These are phyloP conservation scores for Hylaeus volcanicus DNA, from an alignment of 1,140 invertebrate species.

Conservation along the genomic window DNA sequence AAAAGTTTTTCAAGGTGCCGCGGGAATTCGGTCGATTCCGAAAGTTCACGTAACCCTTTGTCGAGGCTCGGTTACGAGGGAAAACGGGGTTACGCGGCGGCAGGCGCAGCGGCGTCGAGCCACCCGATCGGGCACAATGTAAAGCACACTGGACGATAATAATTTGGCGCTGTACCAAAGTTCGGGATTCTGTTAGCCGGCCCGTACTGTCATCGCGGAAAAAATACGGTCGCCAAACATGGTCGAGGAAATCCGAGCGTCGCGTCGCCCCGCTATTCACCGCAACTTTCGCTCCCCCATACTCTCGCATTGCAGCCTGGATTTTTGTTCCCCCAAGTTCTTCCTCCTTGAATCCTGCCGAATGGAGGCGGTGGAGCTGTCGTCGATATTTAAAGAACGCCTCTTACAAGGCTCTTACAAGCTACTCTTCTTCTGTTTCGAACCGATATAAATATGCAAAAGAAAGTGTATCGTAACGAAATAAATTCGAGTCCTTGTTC, in stretches of 20 bases:
- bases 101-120: conserved; percentile 25
- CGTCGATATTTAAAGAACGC: background rate
- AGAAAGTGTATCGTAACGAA: too few species aligned
- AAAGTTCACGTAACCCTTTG: conserved; percentile 55
- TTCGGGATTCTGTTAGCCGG: conserved; percentile 65
- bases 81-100: conserved; percentile 50
- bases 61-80: conserved; percentile 17
- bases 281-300: conserved; percentile 39
- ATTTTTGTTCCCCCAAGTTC: conserved; percentile 15
- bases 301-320: background rate
- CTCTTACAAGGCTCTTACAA: too few species aligned
- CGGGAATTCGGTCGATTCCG: conserved; percentile 24
- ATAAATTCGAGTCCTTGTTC: too few species aligned
- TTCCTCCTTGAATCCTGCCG: background rate
- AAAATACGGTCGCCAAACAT: conserved; percentile 68
- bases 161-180: conserved; percentile 69
- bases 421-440: too few species aligned
- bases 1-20: conserved; percentile 23
- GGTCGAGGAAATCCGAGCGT: conserved; percentile 48
- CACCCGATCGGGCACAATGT: conserved; percentile 58
- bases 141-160: conserved; percentile 63
- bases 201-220: conserved; percentile 56
- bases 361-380: background rate
- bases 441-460: too few species aligned
- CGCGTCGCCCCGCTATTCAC: conserved; percentile 40